phyloP scores from a whole-genome alignment of 2,888 invertebrate genomes.

The Drosophila flavopinicola region DNA sequence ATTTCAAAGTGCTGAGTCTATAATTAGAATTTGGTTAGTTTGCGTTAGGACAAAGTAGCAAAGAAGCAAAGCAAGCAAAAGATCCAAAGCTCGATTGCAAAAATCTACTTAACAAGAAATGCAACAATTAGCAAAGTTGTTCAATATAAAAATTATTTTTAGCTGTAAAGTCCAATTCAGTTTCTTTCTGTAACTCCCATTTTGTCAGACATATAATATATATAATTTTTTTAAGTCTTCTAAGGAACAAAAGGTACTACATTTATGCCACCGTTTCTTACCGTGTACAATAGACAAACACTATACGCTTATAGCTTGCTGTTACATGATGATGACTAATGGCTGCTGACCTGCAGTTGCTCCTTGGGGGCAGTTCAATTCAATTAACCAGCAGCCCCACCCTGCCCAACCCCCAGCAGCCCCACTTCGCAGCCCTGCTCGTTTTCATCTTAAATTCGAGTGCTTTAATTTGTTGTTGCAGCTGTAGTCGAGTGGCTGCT shows the following conservation, averaged over 20 bases:
- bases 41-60: too few relatives aligned
- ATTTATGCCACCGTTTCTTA: background rate
- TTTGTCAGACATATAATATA: too few relatives aligned
- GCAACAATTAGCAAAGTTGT: too few relatives aligned
- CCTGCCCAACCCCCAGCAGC: background rate
- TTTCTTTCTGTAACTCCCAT: too few relatives aligned
- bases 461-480: slow-evolving; percentile 34
- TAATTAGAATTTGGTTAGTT: too few relatives aligned
- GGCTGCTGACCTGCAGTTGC: slow-evolving; percentile 47
- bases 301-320: slow-evolving; percentile 4
- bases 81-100: too few relatives aligned
- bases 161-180: too few relatives aligned
- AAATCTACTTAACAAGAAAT: too few relatives aligned
- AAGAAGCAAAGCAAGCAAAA: too few relatives aligned
- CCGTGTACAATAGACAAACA: slow-evolving; percentile 1
- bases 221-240: too few relatives aligned
- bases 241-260: background rate
- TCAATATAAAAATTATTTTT: too few relatives aligned
- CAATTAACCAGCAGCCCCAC: slow-evolving; percentile 56
- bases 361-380: slow-evolving; percentile 61
- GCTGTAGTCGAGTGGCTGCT: slow-evolving; percentile 23
- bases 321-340: slow-evolving; percentile 54
- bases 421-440: background rate
- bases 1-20: too few relatives aligned
- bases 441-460: slow-evolving; percentile 25